Conservation (phyloP, 2,888 invertebrate genomes). For the Stenolophus ochropezus region DNA sequence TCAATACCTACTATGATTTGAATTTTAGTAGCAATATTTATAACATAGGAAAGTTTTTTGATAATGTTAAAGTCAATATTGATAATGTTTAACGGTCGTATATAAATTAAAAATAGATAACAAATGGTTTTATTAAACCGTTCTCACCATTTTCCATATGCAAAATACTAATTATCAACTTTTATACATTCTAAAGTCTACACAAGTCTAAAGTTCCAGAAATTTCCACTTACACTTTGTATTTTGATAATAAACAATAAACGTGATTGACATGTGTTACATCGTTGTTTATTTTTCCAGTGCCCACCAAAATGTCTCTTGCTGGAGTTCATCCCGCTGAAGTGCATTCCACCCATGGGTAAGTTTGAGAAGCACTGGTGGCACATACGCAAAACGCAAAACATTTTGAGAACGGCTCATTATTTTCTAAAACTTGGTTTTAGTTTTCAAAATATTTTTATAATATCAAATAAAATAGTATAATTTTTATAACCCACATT, state of each 20-base stretch:
- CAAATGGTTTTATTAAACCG: neutral
- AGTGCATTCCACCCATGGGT: constrained; percentile 72
- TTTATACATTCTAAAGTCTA: neutral
- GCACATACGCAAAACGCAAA: neutral
- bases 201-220: constrained; percentile 1
- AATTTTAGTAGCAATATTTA: too few species aligned
- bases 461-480: too few species aligned
- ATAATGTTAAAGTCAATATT: neutral
- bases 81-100: neutral
- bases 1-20: neutral
- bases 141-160: neutral
- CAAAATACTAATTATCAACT: neutral
- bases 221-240: constrained; percentile 29
- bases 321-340: constrained; percentile 76
- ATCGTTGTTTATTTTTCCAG: constrained; percentile 70
- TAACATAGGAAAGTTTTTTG: too few species aligned
- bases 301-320: constrained; percentile 75
- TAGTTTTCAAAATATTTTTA: too few species aligned
- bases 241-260: neutral
- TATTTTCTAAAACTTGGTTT: too few species aligned
- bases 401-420: neutral
- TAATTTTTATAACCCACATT: too few species aligned
- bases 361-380: constrained; percentile 61
- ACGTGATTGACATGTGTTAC: constrained; percentile 52
- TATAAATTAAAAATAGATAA: neutral